phyloP scores from a whole-genome alignment of 1,140 invertebrate genomes.

The Mesaphorura yosii region DNA sequence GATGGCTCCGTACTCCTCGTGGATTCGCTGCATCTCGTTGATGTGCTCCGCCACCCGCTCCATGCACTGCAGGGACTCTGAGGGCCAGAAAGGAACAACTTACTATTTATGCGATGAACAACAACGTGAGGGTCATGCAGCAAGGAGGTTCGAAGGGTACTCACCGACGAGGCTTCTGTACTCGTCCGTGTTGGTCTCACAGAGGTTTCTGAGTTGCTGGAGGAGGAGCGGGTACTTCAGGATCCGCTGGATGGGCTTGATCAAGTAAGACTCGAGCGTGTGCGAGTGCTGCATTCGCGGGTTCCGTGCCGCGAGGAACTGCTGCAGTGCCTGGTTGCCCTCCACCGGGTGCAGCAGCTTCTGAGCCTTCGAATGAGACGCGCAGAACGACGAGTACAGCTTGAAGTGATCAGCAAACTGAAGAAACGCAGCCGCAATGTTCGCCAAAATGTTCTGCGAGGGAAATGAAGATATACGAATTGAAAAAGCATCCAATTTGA shows the following conservation, averaged over 20 bases:
- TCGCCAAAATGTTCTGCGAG: constrained; percentile 86
- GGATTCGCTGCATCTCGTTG: constrained; percentile 65
- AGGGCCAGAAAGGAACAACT: constrained; percentile 25
- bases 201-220: constrained; percentile 87
- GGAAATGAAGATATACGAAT: not conserved
- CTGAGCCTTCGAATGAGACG: constrained; percentile 96
- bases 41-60: constrained; percentile 99
- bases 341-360: constrained; percentile 97
- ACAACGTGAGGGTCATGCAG: not conserved
- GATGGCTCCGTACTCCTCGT: constrained; percentile 96
- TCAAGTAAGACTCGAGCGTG: constrained; percentile 93
- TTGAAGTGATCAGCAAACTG: constrained; percentile 98
- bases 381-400: constrained; percentile 96
- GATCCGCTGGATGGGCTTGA: constrained; percentile 97
- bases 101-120: not conserved
- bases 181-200: constrained; percentile 81
- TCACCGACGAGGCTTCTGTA: constrained; percentile 67
- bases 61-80: constrained; percentile 89
- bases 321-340: constrained; percentile 89
- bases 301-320: constrained; percentile 85
- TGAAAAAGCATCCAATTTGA: too few relatives aligned
- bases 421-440: constrained; percentile 90
- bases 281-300: constrained; percentile 91
- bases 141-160: not conserved
- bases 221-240: constrained; percentile 93